Evolutionary conservation across 2,113 vertebrate genomes (phyloP).

Genomic region (Plectropomus leopardus): DNA sequence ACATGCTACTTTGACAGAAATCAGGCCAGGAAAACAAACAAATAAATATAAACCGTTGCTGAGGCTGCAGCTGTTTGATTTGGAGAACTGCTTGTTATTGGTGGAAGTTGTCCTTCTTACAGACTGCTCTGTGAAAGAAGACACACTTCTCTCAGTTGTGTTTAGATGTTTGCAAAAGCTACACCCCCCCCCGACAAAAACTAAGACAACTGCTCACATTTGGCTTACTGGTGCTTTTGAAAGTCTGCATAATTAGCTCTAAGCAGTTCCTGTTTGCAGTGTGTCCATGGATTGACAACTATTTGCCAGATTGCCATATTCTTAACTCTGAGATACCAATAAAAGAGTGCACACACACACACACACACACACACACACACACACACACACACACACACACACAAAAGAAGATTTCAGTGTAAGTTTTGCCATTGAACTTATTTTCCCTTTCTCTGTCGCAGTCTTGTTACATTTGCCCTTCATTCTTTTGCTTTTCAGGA

Average conservation of each 20-base stretch:
- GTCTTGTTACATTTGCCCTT: background rate
- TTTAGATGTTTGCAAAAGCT: background rate
- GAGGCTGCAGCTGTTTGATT: background rate
- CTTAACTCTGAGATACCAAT: background rate
- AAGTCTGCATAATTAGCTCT: background rate
- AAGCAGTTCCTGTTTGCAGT: background rate
- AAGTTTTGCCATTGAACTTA: background rate
- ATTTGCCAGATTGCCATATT: too few species aligned
- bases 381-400: too few species aligned
- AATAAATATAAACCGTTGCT: background rate
- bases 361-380: too few species aligned
- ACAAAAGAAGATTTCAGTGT: background rate
- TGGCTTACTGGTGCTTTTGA: too few species aligned
- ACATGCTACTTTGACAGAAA: conserved; percentile 10
- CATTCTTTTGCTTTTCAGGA: background rate
- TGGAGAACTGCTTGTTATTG: background rate
- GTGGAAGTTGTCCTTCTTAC: background rate
- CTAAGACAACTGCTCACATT: background rate
- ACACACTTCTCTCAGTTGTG: background rate
- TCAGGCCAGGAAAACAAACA: conserved; percentile 19
- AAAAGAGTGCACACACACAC: background rate
- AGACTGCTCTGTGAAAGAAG: background rate
- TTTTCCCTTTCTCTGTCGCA: background rate
- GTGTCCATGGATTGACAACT: background rate
- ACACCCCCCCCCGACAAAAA: background rate